Evolutionary conservation across 2,113 vertebrate species (phyloP).

Genomic region (Gobiocypris rarus): DNA sequence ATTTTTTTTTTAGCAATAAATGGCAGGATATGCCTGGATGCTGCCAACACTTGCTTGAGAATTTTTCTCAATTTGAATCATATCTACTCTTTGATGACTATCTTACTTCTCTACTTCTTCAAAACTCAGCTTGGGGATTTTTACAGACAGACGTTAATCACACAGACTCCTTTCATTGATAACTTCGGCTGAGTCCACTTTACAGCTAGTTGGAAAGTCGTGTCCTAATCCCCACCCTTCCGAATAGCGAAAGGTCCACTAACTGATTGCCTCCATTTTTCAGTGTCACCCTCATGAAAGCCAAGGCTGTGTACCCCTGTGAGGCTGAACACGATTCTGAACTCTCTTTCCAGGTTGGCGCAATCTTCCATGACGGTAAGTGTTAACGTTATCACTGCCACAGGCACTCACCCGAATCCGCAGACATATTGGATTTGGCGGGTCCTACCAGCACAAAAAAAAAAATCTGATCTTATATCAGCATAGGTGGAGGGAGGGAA

Average conservation of each 20-base stretch:
- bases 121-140: not conserved
- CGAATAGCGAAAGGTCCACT: slow-evolving; percentile 64
- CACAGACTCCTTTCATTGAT: slow-evolving; percentile 23
- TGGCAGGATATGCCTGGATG: slow-evolving; percentile 40
- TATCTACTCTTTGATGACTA: slow-evolving; percentile 64
- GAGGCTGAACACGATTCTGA: slow-evolving; percentile 96
- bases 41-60: slow-evolving; percentile 58
- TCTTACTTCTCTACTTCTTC: slow-evolving; percentile 15
- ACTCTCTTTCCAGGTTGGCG: slow-evolving; percentile 94
- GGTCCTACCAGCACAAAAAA: slow-evolving; percentile 50
- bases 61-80: slow-evolving; percentile 38
- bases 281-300: slow-evolving; percentile 84
- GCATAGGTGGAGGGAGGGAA: slow-evolving; percentile 50
- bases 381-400: slow-evolving; percentile 71
- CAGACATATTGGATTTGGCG: slow-evolving; percentile 75
- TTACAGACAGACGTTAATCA: slow-evolving; percentile 17
- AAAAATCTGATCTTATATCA: slow-evolving; percentile 74
- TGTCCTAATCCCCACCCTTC: slow-evolving; percentile 68
- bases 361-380: slow-evolving; percentile 97
- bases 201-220: slow-evolving; percentile 66
- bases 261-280: slow-evolving; percentile 81
- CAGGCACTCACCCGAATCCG: slow-evolving; percentile 66
- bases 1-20: not conserved
- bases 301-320: slow-evolving; percentile 93
- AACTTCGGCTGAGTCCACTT: slow-evolving; percentile 22